Evolutionary conservation across 2,113 vertebrate genomes (phyloP).

Genomic region (Pungitius pungitius): DNA sequence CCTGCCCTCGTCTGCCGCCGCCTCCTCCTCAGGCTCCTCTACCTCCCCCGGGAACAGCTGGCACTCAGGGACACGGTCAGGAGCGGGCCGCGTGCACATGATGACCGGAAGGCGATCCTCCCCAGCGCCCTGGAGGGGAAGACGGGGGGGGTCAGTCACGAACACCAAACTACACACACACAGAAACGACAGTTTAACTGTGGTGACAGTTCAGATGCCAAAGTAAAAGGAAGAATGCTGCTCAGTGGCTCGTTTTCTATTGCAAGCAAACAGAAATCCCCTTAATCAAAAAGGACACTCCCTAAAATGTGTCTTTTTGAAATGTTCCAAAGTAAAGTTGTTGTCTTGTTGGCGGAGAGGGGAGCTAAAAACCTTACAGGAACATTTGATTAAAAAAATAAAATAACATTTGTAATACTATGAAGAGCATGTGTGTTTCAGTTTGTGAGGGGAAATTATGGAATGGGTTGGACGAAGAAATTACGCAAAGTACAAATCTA

Average conservation of each 20-base stretch:
- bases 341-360: neutral
- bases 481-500: no score
- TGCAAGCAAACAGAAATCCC: neutral
- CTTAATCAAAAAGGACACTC: neutral
- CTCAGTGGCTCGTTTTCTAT: neutral
- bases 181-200: neutral
- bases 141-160: neutral
- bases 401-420: neutral
- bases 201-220: neutral
- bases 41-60: slow-evolving; percentile 81
- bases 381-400: neutral
- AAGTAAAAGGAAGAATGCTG: neutral
- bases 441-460: neutral
- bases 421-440: neutral
- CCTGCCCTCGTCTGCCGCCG: slow-evolving; percentile 74
- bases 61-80: slow-evolving; percentile 70
- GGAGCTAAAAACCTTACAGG: no score
- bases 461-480: neutral
- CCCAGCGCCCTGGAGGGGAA: slow-evolving; percentile 76
- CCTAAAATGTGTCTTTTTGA: neutral
- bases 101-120: slow-evolving; percentile 77
- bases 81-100: slow-evolving; percentile 83
- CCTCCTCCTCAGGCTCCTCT: slow-evolving; percentile 77
- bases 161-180: neutral
- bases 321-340: neutral